These are phyloP conservation scores for Eidolon helvum DNA, from an alignment of 2,113 vertebrate genomes.

Conservation along the genomic window DNA sequence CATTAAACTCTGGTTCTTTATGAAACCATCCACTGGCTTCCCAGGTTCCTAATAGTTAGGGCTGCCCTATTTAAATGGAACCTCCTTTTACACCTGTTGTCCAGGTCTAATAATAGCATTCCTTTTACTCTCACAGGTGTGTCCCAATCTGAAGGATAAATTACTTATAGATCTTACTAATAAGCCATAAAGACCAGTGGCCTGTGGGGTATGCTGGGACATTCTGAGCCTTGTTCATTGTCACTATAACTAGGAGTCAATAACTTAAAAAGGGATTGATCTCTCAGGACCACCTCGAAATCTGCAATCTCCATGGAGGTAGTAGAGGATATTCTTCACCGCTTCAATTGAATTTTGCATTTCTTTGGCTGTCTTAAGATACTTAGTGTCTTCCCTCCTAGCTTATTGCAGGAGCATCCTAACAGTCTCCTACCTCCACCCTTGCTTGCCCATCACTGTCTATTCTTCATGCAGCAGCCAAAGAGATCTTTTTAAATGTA, in stretches of 20 bases:
- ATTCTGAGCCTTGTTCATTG: not conserved
- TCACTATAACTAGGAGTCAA: not conserved
- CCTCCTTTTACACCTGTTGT: not conserved
- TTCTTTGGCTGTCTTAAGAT: not conserved
- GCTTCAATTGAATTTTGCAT: not conserved
- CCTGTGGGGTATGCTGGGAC: not conserved
- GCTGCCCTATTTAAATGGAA: too few relatives aligned
- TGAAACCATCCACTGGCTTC: not conserved
- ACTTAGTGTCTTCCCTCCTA: not conserved
- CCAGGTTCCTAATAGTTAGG: not conserved
- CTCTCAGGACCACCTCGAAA: not conserved
- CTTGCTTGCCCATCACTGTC: too few relatives aligned
- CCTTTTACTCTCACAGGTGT: not conserved
- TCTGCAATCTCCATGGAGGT: not conserved
- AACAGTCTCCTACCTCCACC: not conserved
- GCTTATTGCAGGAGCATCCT: not conserved
- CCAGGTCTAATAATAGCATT: not conserved
- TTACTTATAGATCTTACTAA: not conserved
- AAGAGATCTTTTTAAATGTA: not conserved
- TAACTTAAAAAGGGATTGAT: not conserved
- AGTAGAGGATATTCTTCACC: not conserved
- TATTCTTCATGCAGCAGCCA: not conserved
- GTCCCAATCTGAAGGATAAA: not conserved
- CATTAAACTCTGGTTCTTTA: not conserved
- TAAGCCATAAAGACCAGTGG: not conserved